phyloP scores from a whole-genome alignment of 1,140 invertebrate species.

The Solen grandis region DNA sequence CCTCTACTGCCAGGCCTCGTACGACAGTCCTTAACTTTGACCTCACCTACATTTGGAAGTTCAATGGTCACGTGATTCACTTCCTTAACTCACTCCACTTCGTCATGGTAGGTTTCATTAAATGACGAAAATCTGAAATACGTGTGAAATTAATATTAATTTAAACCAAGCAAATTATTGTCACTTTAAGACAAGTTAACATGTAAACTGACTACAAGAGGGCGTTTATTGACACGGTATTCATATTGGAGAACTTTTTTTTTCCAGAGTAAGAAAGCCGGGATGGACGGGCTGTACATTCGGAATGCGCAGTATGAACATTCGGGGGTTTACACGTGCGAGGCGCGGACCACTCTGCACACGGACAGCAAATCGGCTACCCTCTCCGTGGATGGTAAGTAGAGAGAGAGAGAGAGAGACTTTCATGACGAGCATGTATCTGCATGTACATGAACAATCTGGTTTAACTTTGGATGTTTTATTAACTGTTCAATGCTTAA shows the following conservation, averaged over 20 bases:
- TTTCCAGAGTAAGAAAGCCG: conserved; percentile 15
- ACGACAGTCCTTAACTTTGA: conserved; percentile 58
- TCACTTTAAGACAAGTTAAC: not conserved
- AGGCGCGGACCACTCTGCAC: conserved; percentile 57
- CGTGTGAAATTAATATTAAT: not conserved
- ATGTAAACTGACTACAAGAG: too few relatives aligned
- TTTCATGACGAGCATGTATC: not conserved
- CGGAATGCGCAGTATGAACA: conserved; percentile 62
- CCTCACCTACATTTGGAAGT: conserved; percentile 65
- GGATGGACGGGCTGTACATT: conserved; percentile 57
- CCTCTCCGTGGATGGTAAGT: conserved; percentile 30
- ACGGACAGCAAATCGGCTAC: not conserved
- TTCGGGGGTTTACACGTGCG: conserved; percentile 62
- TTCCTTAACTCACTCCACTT: conserved; percentile 56
- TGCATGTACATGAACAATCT: not conserved
- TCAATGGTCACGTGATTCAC: conserved; percentile 67
- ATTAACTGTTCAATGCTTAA: not conserved
- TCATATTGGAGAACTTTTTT: not conserved
- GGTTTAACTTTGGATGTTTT: not conserved
- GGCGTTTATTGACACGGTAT: not conserved
- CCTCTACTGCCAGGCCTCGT: conserved; percentile 64
- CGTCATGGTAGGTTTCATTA: conserved; percentile 45
- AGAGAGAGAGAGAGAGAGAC: not conserved
- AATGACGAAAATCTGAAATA: not conserved
- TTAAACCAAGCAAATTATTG: not conserved